Evolutionary conservation across 2,113 vertebrate species (phyloP), one percentile per base, ranked within the genome.

Genomic region (Naja naja): DNA sequence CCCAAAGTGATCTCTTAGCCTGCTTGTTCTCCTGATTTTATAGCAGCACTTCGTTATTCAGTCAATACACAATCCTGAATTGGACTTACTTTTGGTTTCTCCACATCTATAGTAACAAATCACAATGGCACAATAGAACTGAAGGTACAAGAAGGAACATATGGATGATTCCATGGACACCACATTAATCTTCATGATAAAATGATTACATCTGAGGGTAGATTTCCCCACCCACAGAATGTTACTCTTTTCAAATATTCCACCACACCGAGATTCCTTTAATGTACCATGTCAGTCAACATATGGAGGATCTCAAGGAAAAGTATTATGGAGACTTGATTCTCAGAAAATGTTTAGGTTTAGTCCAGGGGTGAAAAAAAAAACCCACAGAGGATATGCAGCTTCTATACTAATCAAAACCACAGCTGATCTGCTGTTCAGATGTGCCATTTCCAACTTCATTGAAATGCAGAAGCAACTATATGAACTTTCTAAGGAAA

Each of bases 361-460:
- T 95, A 96, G 93, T 85, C 43, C 81, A 94, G 89, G 92, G 94
- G 0, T 93, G 93, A 93, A 95, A 97, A 96, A 16, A 39, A 81
- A 69, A n/a, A 6, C 74, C 74, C 74, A 97, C 95, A 97, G 97
- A 97, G 96, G 94, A 92, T 92, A 54, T 93, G 87, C 95, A 94
- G 92, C 95, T 97, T 95, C 94, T 92, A 94, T 92, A 52, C 94
- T 96, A 97, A 97, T 97, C 94, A 95, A 97, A 97, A 97, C 0
- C 96, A 97, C 87, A 95, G 95, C 90, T 94, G 95, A 94, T 97
- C 96, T 97, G 97, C 91, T 97, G 87, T 39, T 97, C 97, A 96
- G 95, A 96, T 97, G 96, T 96, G 94, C 91, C 94, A 96, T 85
- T 97, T 95, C 89, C 95, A 96, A 92, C 91, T 94, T 52, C 58